Conservation (phyloP, 2,797 vertebrate genomes). For the Octomys mimax region DNA sequence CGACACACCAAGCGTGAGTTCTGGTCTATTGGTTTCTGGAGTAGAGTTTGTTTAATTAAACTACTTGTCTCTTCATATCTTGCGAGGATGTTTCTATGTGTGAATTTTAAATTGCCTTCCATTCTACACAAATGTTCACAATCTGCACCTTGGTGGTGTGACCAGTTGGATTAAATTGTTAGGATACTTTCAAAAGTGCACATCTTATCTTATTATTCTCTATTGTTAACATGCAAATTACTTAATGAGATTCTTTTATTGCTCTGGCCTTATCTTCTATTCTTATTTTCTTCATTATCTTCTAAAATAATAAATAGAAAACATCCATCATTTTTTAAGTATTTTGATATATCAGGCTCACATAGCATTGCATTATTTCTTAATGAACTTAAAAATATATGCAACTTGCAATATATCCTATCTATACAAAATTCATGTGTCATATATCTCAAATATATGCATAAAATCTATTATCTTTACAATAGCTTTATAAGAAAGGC, state of each 20-base stretch:
- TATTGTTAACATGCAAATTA: not conserved
- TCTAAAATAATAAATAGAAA: conserved; percentile 18
- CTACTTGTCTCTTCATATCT: conserved; percentile 59
- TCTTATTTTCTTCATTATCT: conserved; percentile 12
- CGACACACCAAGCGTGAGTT: conserved; percentile 56
- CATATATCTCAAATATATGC: too few species aligned
- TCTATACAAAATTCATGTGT: not conserved
- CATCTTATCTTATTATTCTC: not conserved
- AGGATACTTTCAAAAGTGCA: not conserved
- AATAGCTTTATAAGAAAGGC: conserved; percentile 4
- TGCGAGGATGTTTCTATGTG: not conserved
- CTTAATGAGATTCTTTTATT: not conserved
- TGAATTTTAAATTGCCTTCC: not conserved
- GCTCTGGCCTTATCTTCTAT: not conserved
- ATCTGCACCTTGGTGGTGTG: not conserved
- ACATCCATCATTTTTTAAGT: not conserved
- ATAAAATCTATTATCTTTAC: not conserved
- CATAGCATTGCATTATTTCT: not conserved
- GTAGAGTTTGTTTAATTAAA: conserved; percentile 78
- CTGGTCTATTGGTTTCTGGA: conserved; percentile 63
- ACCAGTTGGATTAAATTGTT: not conserved
- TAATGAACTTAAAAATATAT: not conserved
- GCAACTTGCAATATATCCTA: not conserved
- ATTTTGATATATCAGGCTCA: not conserved
- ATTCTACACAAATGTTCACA: not conserved